Evolutionary conservation across 92 coral and sea anemone species (phyloP).

Genomic region (Actinostola sp.): DNA sequence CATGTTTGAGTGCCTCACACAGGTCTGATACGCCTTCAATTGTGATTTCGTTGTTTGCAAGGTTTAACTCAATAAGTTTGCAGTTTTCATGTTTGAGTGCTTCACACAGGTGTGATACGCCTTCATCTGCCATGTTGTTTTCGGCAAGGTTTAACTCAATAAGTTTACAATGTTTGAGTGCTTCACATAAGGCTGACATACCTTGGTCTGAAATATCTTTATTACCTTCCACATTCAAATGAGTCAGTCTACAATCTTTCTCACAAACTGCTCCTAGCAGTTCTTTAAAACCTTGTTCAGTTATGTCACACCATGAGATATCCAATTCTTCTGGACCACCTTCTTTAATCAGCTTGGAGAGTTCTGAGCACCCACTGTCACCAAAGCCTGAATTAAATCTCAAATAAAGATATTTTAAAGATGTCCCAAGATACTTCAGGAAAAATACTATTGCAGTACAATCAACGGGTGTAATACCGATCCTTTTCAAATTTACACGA

Average conservation of each 20-base stretch:
- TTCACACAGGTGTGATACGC: no score
- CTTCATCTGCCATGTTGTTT: no score
- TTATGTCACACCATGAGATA: background rate
- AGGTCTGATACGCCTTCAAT: no score
- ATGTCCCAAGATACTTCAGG: slow-evolving; percentile 15
- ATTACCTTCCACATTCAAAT: slow-evolving; percentile 18
- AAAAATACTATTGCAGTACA: slow-evolving; percentile 45
- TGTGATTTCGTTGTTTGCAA: no score
- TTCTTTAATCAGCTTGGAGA: slow-evolving; percentile 17
- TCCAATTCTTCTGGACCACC: slow-evolving; percentile 35
- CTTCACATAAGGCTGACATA: no score
- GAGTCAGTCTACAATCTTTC: slow-evolving; percentile 25
- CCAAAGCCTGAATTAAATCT: slow-evolving; percentile 9
- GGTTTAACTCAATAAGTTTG: no score
- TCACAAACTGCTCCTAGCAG: slow-evolving; percentile 14
- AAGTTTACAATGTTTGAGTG: no score
- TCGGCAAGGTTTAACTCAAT: no score
- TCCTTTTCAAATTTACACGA: background rate
- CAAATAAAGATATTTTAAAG: slow-evolving; percentile 19
- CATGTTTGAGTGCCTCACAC: no score
- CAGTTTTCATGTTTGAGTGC: no score
- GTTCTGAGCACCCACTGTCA: slow-evolving; percentile 37
- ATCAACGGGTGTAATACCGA: slow-evolving; percentile 39
- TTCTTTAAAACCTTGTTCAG: slow-evolving; percentile 28
- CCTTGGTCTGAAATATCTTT: slow-evolving; percentile 11